Conservation (phyloP, 1,140 invertebrate genomes). For the Lasioglossum albipes region DNA sequence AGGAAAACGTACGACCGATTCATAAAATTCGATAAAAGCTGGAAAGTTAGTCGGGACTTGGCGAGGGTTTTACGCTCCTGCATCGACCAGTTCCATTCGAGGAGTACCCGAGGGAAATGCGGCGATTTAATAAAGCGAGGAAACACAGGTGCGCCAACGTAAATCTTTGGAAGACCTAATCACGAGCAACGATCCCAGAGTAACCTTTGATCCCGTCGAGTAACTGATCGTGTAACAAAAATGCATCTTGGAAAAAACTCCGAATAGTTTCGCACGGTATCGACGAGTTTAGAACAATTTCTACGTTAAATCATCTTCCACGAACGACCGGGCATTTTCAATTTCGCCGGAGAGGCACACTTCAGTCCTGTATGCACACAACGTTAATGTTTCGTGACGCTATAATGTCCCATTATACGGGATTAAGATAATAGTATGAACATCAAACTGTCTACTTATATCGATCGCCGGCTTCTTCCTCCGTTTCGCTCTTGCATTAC, state of each 20-base stretch:
- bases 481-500: background rate
- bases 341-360: background rate
- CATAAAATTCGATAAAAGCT: conserved; percentile 2
- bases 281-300: background rate
- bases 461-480: conserved; percentile 4
- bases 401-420: conserved; percentile 31
- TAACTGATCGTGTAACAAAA: background rate
- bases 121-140: conserved; percentile 22
- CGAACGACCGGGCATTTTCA: background rate
- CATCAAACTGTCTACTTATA: conserved; percentile 40
- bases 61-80: background rate
- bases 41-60: background rate
- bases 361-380: background rate
- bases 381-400: conserved; percentile 30
- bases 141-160: conserved; percentile 22
- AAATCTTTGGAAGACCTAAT: conserved; percentile 35
- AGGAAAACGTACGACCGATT: background rate
- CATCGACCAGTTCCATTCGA: conserved; percentile 4
- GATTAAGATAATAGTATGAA: conserved; percentile 39
- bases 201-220: conserved; percentile 29
- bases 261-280: no score
- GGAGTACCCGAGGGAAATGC: conserved; percentile 2
- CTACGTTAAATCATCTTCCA: background rate
- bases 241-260: no score
- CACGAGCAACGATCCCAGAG: background rate